Conservation (phyloP, 2,888 invertebrate genomes). For the Pyralis farinalis region DNA sequence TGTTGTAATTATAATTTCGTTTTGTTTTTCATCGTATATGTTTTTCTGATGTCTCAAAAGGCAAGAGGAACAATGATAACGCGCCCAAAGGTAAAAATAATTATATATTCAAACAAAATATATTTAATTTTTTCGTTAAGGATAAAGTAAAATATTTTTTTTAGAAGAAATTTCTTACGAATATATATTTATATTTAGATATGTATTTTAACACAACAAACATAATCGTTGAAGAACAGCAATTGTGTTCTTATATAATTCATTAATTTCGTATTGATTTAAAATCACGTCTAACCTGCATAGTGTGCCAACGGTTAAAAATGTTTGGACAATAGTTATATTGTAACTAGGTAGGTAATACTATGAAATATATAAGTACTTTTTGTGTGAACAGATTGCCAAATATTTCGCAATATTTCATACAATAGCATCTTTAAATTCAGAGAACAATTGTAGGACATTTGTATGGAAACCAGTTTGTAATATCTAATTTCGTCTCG, state of each 20-base stretch:
- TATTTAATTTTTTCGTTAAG: no score
- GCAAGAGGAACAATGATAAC: constrained; percentile 74
- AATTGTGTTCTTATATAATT: no score
- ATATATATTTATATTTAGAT: no score
- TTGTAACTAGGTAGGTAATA: neutral
- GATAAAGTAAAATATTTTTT: no score
- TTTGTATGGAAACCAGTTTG: neutral
- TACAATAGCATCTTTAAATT: neutral
- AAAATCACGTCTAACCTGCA: constrained; percentile 6
- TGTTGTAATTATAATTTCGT: constrained; percentile 39
- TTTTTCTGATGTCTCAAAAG: constrained; percentile 65
- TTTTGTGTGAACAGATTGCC: neutral
- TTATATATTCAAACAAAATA: no score
- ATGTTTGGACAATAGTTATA: constrained; percentile 10
- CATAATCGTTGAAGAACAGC: no score
- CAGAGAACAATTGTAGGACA: neutral
- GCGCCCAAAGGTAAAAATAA: constrained; percentile 58
- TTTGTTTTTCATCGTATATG: constrained; percentile 33
- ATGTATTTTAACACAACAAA: no score
- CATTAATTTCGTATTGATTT: neutral
- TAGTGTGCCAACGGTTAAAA: constrained; percentile 16
- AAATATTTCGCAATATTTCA: neutral
- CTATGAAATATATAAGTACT: no score
- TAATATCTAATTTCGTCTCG: neutral
- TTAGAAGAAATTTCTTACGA: no score